Base-by-base conservation (phyloP, 2,888 invertebrate genomes). In the Polydrusus tereticollis region DNA sequence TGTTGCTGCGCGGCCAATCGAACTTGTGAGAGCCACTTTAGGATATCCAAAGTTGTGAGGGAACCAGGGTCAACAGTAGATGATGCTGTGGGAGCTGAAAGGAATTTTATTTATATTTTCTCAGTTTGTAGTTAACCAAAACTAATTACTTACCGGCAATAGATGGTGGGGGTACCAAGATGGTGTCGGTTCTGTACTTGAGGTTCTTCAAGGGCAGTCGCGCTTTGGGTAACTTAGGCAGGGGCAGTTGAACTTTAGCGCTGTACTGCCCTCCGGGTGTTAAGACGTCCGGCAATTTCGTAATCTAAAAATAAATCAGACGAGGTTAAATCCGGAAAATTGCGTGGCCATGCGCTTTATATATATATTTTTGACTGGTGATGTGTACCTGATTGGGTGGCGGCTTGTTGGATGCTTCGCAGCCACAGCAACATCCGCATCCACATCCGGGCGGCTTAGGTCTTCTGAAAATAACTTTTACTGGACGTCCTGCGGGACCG, bases 391-490 rank as follows among this genome's bases (percentile, higher is more conserved):
- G 26, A 2, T 26, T 14, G 5, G 16, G 7, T 1, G 41, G 16
- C 12, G 62, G 62, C 29, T 14, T 18, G 0, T 6, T 7, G 0
- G 52, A 5, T 55, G 29, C 38, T 12, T n/a, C 55, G 10, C 55
- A 41, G 8, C 36, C 23, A 12, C 55, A 33, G 5, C 41, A 16
- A 41, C 41, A 41, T 16, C 16, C 41, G 14, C 47, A 55, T 14
- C 55, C 52, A 38, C 16, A 8, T 7, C 33, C 64, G 41, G 80
- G 82, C 33, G 80, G 82, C 33, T 23, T 73, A 41, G 68, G 76
- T 57, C 73, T 79, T 71, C 80, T 81, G 74, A 80, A 81, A 16
- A 85, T 82, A 1, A 85, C 76, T 67, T 83, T 81, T 10, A 81
- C 71, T 0, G 82, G 80, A 12, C 78, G 64, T 8, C 76, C 69